Evolutionary conservation across 2,888 invertebrate genomes (phyloP), one percentile per base, ranked within the genome.

Genomic region (Axea sp.): DNA sequence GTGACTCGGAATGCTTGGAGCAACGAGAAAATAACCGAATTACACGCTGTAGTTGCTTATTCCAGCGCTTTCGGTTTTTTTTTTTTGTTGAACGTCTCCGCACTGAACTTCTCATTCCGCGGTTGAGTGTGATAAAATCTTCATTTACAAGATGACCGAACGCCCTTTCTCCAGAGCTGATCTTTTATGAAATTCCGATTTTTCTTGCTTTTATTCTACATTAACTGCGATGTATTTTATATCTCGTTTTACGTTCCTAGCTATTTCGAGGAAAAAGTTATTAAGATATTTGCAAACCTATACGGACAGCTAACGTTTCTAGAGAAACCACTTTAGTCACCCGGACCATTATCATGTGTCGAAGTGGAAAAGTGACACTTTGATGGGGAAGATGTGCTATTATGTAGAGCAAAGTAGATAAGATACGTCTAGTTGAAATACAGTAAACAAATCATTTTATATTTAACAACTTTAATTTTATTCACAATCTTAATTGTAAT

Each of bases 241-340:
- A 4, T 31, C 7, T 9, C 3, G 3, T 49, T 49, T 39, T 49
- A 14, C n/a, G n/a, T n/a, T 39, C 28, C 17, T 4, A 12, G 3
- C 24, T 30, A 17, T 47, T 28, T 31, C 7, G 28, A 9, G 8
- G 1, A 41, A 1, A 2, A 49, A 39, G 55, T 49, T 57, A 47
- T 31, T 67, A 47, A 67, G 57, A 31, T 65, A 67, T 67, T 57
- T 57, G 67, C 12, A 39, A 47, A 47, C 30, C 5, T 30, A 33
- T 7, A 24, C 17, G 30, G 47, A n/a, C n/a, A n/a, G n/a, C n/a
- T n/a, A n/a, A n/a, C n/a, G n/a, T n/a, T n/a, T n/a, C n/a, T n/a
- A n/a, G n/a, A n/a, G n/a, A n/a, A n/a, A n/a, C n/a, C n/a, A n/a
- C n/a, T n/a, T n/a, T n/a, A n/a, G n/a, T n/a, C n/a, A n/a, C 19